phyloP scores from a whole-genome alignment of 2,888 invertebrate species.

The Netelia virgata region DNA sequence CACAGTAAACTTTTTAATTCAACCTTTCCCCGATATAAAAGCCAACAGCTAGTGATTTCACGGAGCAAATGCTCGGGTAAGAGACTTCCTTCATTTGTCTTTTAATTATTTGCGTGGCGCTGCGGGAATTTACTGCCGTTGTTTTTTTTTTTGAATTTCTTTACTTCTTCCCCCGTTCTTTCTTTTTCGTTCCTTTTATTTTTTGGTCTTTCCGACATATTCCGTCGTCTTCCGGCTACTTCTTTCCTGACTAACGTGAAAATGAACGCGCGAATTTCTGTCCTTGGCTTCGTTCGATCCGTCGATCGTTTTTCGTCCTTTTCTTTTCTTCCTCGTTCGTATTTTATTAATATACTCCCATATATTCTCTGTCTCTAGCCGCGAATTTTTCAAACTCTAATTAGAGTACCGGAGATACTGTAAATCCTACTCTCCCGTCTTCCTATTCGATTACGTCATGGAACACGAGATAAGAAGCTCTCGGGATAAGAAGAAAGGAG shows the following conservation, averaged over 20 bases:
- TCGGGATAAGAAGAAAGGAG: slow-evolving; percentile 20
- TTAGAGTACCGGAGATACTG: neutral
- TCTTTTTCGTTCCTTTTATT: neutral
- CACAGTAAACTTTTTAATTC: slow-evolving; percentile 70
- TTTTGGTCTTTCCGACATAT: neutral
- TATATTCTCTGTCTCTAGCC: neutral
- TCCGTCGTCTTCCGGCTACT: neutral
- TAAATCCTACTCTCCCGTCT: neutral
- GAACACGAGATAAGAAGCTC: slow-evolving; percentile 21
- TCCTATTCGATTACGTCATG: neutral
- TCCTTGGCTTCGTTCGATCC: neutral
- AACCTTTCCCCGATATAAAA: slow-evolving; percentile 65
- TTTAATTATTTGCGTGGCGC: slow-evolving; percentile 61
- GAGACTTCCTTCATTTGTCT: slow-evolving; percentile 57
- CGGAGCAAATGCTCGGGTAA: slow-evolving; percentile 39
- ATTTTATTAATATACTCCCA: neutral
- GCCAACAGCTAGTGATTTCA: slow-evolving; percentile 63
- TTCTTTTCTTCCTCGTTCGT: neutral
- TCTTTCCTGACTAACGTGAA: neutral
- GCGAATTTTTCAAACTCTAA: neutral
- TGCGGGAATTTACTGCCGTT: slow-evolving; percentile 46
- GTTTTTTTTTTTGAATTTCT: neutral
- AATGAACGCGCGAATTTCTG: neutral
- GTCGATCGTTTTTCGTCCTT: neutral
- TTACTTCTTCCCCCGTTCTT: no score